A percentile compares a stretch with the other conserved stretches of the same genome.
phyloP scores from a whole-genome alignment of 2,888 invertebrate species.

The Cryptosula pallasiana region DNA sequence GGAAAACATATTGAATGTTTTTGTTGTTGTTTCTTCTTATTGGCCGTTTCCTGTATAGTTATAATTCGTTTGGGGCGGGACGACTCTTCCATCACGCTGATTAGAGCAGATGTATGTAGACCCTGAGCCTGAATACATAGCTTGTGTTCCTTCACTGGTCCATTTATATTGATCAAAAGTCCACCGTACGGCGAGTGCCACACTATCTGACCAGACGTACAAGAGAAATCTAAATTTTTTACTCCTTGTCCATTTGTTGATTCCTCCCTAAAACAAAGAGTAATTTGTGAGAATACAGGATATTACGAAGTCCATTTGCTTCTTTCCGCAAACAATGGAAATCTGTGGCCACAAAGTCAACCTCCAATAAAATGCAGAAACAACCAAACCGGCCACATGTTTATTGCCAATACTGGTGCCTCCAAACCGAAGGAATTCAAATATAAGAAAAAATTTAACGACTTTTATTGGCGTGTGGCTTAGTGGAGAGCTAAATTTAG shows the following conservation, averaged over 20 bases:
- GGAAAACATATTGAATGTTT: slow-evolving; percentile 12
- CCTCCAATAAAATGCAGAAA: too few species aligned
- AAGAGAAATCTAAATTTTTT: neutral
- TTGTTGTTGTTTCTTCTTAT: neutral
- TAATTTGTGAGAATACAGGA: too few species aligned
- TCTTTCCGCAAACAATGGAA: too few species aligned
- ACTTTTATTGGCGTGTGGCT: too few species aligned
- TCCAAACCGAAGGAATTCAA: neutral
- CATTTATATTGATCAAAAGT: neutral
- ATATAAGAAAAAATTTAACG: too few species aligned
- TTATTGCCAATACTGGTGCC: neutral
- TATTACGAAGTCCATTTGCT: too few species aligned
- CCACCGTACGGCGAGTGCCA: slow-evolving; percentile 12
- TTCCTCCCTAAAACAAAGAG: too few species aligned
- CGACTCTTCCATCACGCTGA: neutral
- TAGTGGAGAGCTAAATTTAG: too few species aligned
- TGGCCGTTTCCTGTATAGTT: neutral
- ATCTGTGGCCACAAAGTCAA: too few species aligned
- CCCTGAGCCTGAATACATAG: slow-evolving; percentile 4
- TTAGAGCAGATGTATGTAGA: neutral
- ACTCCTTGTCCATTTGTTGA: neutral
- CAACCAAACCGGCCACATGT: neutral
- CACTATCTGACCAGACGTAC: neutral
- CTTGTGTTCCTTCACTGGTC: slow-evolving; percentile 12
- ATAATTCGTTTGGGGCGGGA: neutral